phyloP scores from a whole-genome alignment of 2,888 invertebrate genomes.

The Nemotelus nigrinus region DNA sequence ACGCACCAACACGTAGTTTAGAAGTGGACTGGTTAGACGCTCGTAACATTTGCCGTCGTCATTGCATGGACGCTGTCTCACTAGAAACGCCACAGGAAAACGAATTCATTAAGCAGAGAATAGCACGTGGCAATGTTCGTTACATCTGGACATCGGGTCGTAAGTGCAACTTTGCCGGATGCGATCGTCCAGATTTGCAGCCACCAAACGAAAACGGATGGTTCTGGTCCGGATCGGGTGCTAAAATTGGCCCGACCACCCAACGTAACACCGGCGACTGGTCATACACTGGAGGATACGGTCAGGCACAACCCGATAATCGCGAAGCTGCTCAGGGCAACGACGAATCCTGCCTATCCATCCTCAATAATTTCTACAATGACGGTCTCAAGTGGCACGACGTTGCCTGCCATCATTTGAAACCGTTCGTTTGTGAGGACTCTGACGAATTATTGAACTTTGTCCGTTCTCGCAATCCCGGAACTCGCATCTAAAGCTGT shows the following conservation, averaged over 20 bases:
- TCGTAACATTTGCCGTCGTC: conserved; percentile 89
- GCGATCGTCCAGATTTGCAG: conserved; percentile 82
- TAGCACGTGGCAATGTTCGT: conserved; percentile 79
- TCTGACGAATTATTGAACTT: conserved; percentile 90
- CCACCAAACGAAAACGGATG: conserved; percentile 88
- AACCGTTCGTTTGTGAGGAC: conserved; percentile 91
- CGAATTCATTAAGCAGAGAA: conserved; percentile 88
- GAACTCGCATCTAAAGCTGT: conserved; percentile 75
- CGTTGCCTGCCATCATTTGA: conserved; percentile 86
- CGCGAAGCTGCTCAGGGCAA: conserved; percentile 91
- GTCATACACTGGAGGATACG: conserved; percentile 88
- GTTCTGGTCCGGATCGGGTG: conserved; percentile 95
- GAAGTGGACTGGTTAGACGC: conserved; percentile 93
- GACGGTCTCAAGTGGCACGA: conserved; percentile 89
- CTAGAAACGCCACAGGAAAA: conserved; percentile 91
- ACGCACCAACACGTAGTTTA: conserved; percentile 80
- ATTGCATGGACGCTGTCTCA: conserved; percentile 94
- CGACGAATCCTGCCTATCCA: conserved; percentile 89
- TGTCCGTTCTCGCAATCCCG: conserved; percentile 88
- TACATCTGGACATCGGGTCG: conserved; percentile 94
- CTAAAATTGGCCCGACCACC: conserved; percentile 88
- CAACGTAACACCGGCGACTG: conserved; percentile 91
- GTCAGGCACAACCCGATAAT: conserved; percentile 89
- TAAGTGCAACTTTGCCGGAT: conserved; percentile 92
- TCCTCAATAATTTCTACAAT: conserved; percentile 91